phyloP scores from a whole-genome alignment of 2,888 invertebrate genomes.

The Ctena decussata region DNA sequence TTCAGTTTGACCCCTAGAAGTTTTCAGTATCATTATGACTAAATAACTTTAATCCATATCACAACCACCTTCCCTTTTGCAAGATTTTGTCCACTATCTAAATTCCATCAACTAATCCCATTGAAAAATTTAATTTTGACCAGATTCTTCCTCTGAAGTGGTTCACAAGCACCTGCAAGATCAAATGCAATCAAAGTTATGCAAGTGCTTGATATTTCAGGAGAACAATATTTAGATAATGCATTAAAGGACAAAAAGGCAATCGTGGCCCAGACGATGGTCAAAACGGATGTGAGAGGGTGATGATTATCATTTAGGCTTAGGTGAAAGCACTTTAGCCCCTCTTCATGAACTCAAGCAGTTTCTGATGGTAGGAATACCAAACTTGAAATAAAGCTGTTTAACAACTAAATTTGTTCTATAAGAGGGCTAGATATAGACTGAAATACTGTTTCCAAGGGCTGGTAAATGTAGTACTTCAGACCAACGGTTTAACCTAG shows the following conservation, averaged over 20 bases:
- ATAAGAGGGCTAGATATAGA: too few species aligned
- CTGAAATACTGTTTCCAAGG: too few species aligned
- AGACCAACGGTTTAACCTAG: too few species aligned
- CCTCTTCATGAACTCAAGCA: not conserved
- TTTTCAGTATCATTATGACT: not conserved
- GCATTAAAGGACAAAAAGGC: constrained; percentile 5
- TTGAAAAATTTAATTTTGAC: not conserved
- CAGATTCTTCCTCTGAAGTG: not conserved
- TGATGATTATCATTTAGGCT: not conserved
- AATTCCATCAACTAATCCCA: not conserved
- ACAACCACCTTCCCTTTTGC: too few species aligned
- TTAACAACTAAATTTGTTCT: not conserved
- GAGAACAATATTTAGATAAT: not conserved
- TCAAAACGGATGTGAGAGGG: not conserved
- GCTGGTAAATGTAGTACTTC: too few species aligned
- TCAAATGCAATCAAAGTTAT: not conserved
- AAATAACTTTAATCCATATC: not conserved
- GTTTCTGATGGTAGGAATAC: not conserved
- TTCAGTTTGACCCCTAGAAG: too few species aligned
- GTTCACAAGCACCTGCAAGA: not conserved
- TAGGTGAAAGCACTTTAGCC: not conserved
- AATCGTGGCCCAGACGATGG: not conserved
- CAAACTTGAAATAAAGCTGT: not conserved
- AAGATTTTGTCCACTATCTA: not conserved
- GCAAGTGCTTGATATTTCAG: not conserved